Percentiles rank a stretch among this genome's conserved stretches.
These are phyloP conservation scores for Nestor notabilis DNA, from an alignment of 2,113 vertebrate species.

Conservation along the genomic window DNA sequence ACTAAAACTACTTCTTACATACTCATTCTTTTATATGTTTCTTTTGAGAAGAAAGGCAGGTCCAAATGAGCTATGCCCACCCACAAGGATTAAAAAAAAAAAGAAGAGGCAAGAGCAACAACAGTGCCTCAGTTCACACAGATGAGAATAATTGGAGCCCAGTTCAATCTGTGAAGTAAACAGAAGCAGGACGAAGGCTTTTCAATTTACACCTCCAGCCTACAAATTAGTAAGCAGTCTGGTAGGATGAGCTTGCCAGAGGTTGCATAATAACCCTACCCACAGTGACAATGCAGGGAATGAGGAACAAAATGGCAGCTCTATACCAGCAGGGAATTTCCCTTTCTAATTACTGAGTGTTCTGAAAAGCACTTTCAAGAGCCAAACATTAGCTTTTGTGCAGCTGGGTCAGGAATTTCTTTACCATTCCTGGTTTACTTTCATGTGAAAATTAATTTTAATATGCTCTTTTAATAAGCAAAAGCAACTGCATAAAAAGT, in stretches of 20 bases:
- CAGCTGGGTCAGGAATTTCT: background rate
- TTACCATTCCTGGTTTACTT: background rate
- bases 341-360: slow-evolving; percentile 31
- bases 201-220: slow-evolving; percentile 64
- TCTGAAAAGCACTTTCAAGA: slow-evolving; percentile 1
- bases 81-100: background rate
- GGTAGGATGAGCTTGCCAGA: slow-evolving; percentile 33
- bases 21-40: background rate
- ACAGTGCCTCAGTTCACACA: slow-evolving; percentile 44
- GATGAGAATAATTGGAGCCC: slow-evolving; percentile 45
- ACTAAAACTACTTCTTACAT: background rate
- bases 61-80: slow-evolving; percentile 36
- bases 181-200: slow-evolving; percentile 51
- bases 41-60: slow-evolving; percentile 7
- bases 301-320: slow-evolving; percentile 18
- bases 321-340: slow-evolving; percentile 41
- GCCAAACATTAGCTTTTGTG: slow-evolving; percentile 12
- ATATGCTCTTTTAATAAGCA: background rate
- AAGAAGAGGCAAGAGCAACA: slow-evolving; percentile 37
- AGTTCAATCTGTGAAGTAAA: slow-evolving; percentile 58
- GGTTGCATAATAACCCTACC: slow-evolving; percentile 48
- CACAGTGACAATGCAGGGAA: slow-evolving; percentile 23
- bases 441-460: background rate
- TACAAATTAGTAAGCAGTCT: slow-evolving; percentile 58
- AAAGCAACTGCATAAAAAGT: background rate